Base-by-base conservation (phyloP, 2,888 invertebrate species). In the Carpatolechia fugitivella region DNA sequence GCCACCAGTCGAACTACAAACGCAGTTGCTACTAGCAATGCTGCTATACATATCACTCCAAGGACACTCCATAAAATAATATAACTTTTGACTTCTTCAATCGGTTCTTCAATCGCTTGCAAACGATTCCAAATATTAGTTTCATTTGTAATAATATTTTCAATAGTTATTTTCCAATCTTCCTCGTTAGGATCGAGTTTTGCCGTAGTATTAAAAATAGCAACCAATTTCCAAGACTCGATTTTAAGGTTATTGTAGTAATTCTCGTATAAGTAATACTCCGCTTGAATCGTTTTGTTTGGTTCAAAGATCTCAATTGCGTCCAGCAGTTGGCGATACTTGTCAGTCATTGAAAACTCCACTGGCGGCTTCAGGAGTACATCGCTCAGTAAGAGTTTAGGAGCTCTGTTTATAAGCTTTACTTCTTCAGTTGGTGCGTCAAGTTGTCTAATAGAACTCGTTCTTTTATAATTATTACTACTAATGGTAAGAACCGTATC, bases 61-160 rank as follows among this genome's bases (percentile, higher is more conserved):
- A 38, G 14, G 10, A 38, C 33, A 29, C 52, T 29, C 16, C 29
- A 30, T 30, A 3, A 60, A 64, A 64, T n/a, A 69, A 69, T 56
- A 61, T 61, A 13, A 14, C 46, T 41, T 41, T 41, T 8, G 4
- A 41, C 16, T 24, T 41, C 41, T 20, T 16, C 41, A 11, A 11
- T 41, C 11, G 41, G 20, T 10, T 41, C 41, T 10, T 41, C 41
- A 1, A 11, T 41, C 5, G 41, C 41, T 20, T 41, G 41, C 41
- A 41, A 20, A 8, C 41, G 3, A 1, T 24, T n/a, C 41, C 41
- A 41, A 5, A n/a, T 41, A 5, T 41, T 20, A 24, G 24, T 41
- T 20, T 20, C 5, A 20, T 41, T 41, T 5, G n/a, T n/a, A n/a
- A n/a, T n/a, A n/a, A 41, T n/a, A 11, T 18, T 11, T 41, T 3